phyloP scores from a whole-genome alignment of 1,140 invertebrate genomes.

The Melipona quadrifasciata region DNA sequence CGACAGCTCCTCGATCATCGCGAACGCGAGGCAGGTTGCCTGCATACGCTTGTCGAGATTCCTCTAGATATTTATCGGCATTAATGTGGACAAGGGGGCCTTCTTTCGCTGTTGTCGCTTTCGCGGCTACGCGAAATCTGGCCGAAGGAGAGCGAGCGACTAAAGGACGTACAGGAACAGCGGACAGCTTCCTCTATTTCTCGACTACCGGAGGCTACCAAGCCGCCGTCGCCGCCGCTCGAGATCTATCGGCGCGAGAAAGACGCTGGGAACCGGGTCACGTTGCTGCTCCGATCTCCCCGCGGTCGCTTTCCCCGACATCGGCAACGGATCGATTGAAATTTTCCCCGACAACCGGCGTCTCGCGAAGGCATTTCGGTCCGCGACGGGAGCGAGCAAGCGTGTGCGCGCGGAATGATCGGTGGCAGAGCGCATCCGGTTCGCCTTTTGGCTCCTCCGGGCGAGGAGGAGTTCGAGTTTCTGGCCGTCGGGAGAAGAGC shows the following conservation, averaged over 20 bases:
- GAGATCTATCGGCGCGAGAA: background rate
- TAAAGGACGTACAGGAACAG: slow-evolving; percentile 11
- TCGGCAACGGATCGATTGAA: background rate
- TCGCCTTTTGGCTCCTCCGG: slow-evolving; percentile 56
- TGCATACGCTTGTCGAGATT: slow-evolving; percentile 47
- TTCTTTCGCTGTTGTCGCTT: slow-evolving; percentile 59
- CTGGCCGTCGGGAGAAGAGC: slow-evolving; percentile 52
- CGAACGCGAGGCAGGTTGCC: slow-evolving; percentile 35
- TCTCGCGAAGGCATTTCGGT: too few species aligned
- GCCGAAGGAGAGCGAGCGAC: background rate
- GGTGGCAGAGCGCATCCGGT: slow-evolving; percentile 59
- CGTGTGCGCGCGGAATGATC: slow-evolving; percentile 25
- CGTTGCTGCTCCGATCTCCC: background rate
- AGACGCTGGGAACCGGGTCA: slow-evolving; percentile 24
- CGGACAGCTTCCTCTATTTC: background rate
- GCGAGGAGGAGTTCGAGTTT: slow-evolving; percentile 67
- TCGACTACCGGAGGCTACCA: too few species aligned
- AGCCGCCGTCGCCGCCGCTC: background rate
- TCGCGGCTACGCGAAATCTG: slow-evolving; percentile 25
- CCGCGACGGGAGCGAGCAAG: slow-evolving; percentile 40
- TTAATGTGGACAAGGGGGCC: slow-evolving; percentile 45
- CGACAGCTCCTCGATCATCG: slow-evolving; percentile 52
- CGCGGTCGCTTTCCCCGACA: background rate
- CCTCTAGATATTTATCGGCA: slow-evolving; percentile 60
- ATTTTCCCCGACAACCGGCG: background rate